Base-by-base conservation (phyloP, 2,797 vertebrate species). In the Chaetodon trifasciatus region DNA sequence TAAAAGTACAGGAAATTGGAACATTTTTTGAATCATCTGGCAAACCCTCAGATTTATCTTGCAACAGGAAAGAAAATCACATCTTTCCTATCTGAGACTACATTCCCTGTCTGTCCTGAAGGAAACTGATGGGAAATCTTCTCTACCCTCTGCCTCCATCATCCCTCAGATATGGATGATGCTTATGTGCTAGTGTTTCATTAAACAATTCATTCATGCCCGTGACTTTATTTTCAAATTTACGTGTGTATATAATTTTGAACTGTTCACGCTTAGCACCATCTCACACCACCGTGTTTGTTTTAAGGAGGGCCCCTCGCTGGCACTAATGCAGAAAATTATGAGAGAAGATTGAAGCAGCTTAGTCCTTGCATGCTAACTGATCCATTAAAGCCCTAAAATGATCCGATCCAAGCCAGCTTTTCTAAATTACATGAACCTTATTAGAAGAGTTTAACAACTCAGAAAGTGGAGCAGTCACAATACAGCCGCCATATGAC, bases 341-440 rank as follows among this genome's bases (percentile, higher is more conserved):
- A 83, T 40, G 62, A 69, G 61, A 56, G 74, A 89, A 81, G 84
- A 82, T 77, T 84, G 78, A 82, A 81, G 74, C 75, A 77, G 86
- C 74, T 91, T 89, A 85, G 87, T 77, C 79, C 86, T 94, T 79
- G 94, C 93, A 94, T 95, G 93, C 91, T 86, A 93, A 93, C 89
- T 92, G 89, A 95, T 93, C 93, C 90, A 55, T 81, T 93, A 90
- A 94, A 95, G 74, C 92, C 76, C 82, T 56, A 74, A 89, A 93
- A 89, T 87, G 81, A 94, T 93, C 91, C 53, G 24, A 82, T 88
- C 86, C 88, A 71, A 86, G 81, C 69, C 83, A 64, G 90, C 84
- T 94, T 94, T 92, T 70, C 82, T 91, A 92, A 94, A 94, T 93
- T 69, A 93, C 84, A 92, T 91, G 91, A 94, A 90, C 82, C 91